A percentile compares a stretch with the other conserved stretches of the same genome.
Evolutionary conservation across 2,797 vertebrate species (phyloP).

Genomic region (Pachyuromys duprasi): DNA sequence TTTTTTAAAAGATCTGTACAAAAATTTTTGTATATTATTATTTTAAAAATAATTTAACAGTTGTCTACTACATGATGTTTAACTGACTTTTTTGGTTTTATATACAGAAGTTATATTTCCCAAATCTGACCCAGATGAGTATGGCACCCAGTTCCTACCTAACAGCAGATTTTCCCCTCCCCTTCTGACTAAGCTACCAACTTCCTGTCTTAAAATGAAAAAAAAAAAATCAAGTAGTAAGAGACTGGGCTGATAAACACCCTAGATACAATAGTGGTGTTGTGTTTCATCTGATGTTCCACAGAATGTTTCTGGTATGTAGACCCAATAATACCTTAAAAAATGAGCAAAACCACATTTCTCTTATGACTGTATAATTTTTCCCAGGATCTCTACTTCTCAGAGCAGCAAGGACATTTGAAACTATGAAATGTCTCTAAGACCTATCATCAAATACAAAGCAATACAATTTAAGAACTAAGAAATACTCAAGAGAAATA

Average conservation of each 20-base stretch:
- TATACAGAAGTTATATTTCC: constrained; percentile 93
- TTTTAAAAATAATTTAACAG: constrained; percentile 95
- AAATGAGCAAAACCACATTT: constrained; percentile 84
- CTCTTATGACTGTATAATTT: constrained; percentile 90
- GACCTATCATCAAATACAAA: constrained; percentile 91
- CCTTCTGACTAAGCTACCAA: constrained; percentile 88
- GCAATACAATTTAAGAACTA: constrained; percentile 91
- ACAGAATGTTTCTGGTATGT: constrained; percentile 91
- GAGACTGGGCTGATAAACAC: constrained; percentile 86
- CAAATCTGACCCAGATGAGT: constrained; percentile 95
- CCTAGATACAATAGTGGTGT: constrained; percentile 86
- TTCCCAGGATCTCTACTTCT: constrained; percentile 92
- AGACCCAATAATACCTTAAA: constrained; percentile 91
- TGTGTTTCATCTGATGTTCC: constrained; percentile 89
- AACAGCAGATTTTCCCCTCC: constrained; percentile 92
- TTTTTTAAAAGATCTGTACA: constrained; percentile 89
- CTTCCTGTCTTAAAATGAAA: constrained; percentile 90
- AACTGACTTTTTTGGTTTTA: constrained; percentile 89
- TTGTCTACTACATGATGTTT: constrained; percentile 97
- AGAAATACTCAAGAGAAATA: constrained; percentile 91
- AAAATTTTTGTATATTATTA: too few species aligned
- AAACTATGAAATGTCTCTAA: constrained; percentile 93
- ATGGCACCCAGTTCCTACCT: constrained; percentile 96
- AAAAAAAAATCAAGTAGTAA: constrained; percentile 91
- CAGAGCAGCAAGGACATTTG: constrained; percentile 94